These are phyloP conservation scores for Apis dorsata DNA, from an alignment of 1,140 invertebrate genomes.

Conservation along the genomic window DNA sequence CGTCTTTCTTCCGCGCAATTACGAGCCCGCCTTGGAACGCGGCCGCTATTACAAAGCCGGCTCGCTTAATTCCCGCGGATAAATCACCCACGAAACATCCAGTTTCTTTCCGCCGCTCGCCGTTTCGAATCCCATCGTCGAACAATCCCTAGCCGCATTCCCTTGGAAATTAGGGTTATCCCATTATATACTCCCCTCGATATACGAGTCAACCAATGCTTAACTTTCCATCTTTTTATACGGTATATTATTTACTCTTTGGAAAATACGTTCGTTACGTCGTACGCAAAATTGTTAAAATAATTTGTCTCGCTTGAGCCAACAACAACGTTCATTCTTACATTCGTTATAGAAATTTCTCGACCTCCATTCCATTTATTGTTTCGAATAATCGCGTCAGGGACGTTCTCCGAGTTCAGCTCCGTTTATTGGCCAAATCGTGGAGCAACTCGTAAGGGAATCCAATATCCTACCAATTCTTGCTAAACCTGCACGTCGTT, in stretches of 20 bases:
- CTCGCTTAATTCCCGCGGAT: conserved; percentile 50
- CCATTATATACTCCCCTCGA: no score
- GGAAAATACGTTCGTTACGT: no score
- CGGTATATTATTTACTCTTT: no score
- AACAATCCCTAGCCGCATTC: background rate
- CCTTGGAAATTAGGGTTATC: no score
- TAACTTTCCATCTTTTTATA: no score
- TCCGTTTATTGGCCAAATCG: conserved; percentile 30
- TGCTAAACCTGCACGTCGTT: conserved; percentile 47
- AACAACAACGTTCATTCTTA: no score
- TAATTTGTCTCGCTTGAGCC: background rate
- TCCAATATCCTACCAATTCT: conserved; percentile 56
- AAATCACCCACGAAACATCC: conserved; percentile 40
- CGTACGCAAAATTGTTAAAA: no score
- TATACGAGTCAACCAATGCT: no score
- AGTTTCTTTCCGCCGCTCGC: background rate
- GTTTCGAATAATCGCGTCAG: conserved; percentile 23
- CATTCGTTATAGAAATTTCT: no score
- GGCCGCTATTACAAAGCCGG: conserved; percentile 50
- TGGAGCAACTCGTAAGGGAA: conserved; percentile 43
- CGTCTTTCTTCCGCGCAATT: conserved; percentile 61
- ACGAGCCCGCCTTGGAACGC: conserved; percentile 42
- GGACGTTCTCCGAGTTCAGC: background rate
- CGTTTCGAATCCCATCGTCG: background rate
- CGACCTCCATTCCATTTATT: background rate